Percentiles rank a stretch among this genome's conserved stretches.
phyloP scores from a whole-genome alignment of 23 tunicate genomes.

The Aplidium turbinatum region DNA sequence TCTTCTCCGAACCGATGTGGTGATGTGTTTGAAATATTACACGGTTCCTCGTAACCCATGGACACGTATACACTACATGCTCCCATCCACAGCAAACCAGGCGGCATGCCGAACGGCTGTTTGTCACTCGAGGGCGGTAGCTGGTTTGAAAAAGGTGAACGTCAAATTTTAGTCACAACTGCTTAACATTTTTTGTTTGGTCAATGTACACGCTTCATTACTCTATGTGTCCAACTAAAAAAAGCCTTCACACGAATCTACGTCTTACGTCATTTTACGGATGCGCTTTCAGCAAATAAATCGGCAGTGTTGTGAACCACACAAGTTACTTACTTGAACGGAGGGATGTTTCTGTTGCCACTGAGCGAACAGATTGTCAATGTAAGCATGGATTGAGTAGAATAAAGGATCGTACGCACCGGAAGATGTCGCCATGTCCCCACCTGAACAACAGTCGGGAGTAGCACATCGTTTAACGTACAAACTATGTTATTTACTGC shows the following conservation, averaged over 20 bases:
- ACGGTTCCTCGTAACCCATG: slow-evolving; percentile 28
- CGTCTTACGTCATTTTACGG: too few relatives aligned
- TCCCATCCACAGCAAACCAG: slow-evolving; percentile 62
- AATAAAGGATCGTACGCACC: slow-evolving; percentile 87
- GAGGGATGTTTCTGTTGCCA: slow-evolving; percentile 74
- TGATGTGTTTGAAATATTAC: slow-evolving; percentile 48
- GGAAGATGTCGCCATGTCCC: slow-evolving; percentile 61
- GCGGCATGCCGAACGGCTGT: slow-evolving; percentile 37
- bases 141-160: background rate
- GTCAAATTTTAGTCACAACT: too few relatives aligned
- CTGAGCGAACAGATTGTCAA: slow-evolving; percentile 59
- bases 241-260: too few relatives aligned
- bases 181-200: too few relatives aligned
- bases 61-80: slow-evolving; percentile 58
- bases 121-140: slow-evolving; percentile 12
- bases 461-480: too few relatives aligned
- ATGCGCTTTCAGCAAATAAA: too few relatives aligned
- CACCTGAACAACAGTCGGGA: slow-evolving; percentile 58
- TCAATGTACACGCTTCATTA: too few relatives aligned
- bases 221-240: too few relatives aligned
- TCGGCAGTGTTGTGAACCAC: too few relatives aligned
- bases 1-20: slow-evolving; percentile 49
- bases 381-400: slow-evolving; percentile 68
- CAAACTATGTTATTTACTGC: too few relatives aligned
- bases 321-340: slow-evolving; percentile 48